These are phyloP conservation scores for Phalloptychus januarius DNA, from an alignment of 2,797 vertebrate species.

Conservation along the genomic window DNA sequence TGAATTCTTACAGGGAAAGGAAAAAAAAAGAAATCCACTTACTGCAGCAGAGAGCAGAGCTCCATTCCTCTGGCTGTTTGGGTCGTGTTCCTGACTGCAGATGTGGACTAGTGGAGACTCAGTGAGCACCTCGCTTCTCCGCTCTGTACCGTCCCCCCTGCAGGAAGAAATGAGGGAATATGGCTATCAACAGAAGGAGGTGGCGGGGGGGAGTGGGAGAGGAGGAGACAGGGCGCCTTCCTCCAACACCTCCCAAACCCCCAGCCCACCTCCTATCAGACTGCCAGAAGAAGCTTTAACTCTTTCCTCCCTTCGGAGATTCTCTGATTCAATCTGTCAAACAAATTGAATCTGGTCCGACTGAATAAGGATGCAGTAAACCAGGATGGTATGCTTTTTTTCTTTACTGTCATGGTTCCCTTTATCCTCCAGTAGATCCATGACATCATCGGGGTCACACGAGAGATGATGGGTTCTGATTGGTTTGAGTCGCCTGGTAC, in stretches of 20 bases:
- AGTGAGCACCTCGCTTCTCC: neutral
- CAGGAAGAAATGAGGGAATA: conserved; percentile 47
- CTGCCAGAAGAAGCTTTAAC: conserved; percentile 60
- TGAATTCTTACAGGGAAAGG: neutral
- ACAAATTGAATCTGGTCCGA: neutral
- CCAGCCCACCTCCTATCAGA: conserved; percentile 51
- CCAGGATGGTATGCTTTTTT: neutral
- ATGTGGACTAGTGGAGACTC: neutral
- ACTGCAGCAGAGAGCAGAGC: conserved; percentile 19
- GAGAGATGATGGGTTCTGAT: neutral
- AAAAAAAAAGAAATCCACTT: neutral
- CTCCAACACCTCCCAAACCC: conserved; percentile 10
- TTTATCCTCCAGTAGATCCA: neutral
- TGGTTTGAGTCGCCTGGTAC: neutral
- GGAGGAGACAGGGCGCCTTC: conserved; percentile 23
- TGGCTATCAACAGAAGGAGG: conserved; percentile 53
- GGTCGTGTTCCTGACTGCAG: neutral
- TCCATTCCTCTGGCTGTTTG: conserved; percentile 12
- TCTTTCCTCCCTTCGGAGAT: conserved; percentile 56
- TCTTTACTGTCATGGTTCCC: neutral
- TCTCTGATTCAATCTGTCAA: neutral
- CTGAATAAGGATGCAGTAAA: neutral
- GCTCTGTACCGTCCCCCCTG: conserved; percentile 40
- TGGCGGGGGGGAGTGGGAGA: neutral
- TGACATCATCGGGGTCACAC: neutral